phyloP scores from a whole-genome alignment of 2,113 vertebrate genomes.

The Orycteropus afer region DNA sequence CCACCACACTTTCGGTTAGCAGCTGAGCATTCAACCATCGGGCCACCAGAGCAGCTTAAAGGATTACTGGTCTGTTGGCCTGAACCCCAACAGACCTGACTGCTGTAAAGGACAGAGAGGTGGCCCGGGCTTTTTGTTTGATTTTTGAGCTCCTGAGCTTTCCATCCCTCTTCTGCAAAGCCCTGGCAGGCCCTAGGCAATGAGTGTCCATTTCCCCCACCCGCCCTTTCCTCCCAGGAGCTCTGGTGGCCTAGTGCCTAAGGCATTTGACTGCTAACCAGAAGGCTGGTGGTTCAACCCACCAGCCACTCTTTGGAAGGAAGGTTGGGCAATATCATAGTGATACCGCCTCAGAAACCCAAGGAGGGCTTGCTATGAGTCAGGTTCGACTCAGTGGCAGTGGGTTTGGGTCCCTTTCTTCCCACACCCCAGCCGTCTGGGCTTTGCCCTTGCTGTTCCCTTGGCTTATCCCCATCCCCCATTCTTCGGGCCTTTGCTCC shows the following conservation, averaged over 20 bases:
- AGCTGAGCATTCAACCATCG: not conserved
- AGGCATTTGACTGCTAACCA: too few species aligned
- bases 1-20: not conserved
- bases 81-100: too few species aligned
- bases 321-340: too few species aligned
- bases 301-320: too few species aligned
- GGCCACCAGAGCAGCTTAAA: not conserved
- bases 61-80: not conserved
- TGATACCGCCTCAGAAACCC: too few species aligned
- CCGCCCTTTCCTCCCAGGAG: accelerated
- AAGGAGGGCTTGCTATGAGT: too few species aligned
- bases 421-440: not conserved
- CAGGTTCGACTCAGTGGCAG: too few species aligned
- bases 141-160: not conserved
- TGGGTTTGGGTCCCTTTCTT: too few species aligned
- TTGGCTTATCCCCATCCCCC: not conserved
- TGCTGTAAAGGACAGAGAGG: accelerated
- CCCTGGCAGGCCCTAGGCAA: not conserved
- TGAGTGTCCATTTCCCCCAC: accelerated
- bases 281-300: too few species aligned
- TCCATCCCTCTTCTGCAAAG: not conserved
- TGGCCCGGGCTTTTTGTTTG: not conserved
- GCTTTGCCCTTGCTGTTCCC: not conserved
- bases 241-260: too few species aligned
- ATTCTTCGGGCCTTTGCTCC: not conserved